Evolutionary conservation across 2,888 invertebrate genomes (phyloP).

Genomic region (Chrysolina haemoptera): DNA sequence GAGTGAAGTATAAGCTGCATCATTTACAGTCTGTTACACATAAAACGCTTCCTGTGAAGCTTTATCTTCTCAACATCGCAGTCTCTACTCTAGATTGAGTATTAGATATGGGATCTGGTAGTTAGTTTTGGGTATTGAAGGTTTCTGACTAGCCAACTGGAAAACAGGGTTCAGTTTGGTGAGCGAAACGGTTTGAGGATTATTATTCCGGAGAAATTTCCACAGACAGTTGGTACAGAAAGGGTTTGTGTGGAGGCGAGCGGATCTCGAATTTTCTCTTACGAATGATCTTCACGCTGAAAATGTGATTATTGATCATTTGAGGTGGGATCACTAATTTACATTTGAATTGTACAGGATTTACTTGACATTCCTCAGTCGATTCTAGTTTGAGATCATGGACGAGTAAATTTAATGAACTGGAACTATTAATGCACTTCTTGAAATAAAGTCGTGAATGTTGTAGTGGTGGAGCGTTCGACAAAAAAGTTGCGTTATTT

Average conservation of each 20-base stretch:
- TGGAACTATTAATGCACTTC: too few relatives aligned
- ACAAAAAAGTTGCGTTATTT: too few relatives aligned
- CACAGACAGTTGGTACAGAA: neutral
- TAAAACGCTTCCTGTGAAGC: conserved; percentile 29
- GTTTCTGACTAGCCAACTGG: conserved; percentile 26
- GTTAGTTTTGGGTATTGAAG: conserved; percentile 30
- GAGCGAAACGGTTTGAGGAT: conserved; percentile 27
- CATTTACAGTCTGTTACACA: conserved; percentile 46
- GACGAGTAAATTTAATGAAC: too few relatives aligned
- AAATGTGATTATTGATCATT: neutral
- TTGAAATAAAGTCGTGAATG: too few relatives aligned
- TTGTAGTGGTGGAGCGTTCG: too few relatives aligned
- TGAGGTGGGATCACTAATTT: neutral
- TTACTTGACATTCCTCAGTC: too few relatives aligned
- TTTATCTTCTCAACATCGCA: conserved; percentile 32
- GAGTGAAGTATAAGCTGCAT: conserved; percentile 33
- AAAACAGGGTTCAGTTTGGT: conserved; percentile 30
- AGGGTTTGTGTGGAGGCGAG: neutral
- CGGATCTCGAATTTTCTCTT: neutral
- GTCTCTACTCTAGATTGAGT: conserved; percentile 36
- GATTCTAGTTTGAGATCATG: too few relatives aligned
- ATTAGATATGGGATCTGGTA: conserved; percentile 36
- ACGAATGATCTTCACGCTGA: neutral
- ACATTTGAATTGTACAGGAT: too few relatives aligned
- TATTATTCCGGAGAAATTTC: conserved; percentile 19